Percentiles rank a stretch among this genome's conserved stretches.
Conservation (phyloP, 2,888 invertebrate species). For the Pammene fasciana region DNA sequence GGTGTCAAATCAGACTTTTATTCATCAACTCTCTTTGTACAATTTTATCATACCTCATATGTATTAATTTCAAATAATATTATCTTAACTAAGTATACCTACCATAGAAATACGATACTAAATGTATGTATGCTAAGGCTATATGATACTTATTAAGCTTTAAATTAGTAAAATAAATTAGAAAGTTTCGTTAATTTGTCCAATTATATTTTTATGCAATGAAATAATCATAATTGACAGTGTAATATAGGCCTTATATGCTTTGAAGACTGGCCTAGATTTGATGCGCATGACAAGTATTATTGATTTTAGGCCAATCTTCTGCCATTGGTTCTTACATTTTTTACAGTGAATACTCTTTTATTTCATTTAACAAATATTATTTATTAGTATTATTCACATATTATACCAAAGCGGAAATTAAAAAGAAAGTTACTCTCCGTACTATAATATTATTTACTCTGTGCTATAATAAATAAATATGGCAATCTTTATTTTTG, state of each 20-base stretch:
- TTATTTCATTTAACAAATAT: background rate
- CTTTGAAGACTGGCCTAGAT: constrained; percentile 68
- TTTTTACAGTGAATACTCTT: background rate
- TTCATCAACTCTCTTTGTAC: background rate
- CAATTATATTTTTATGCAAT: background rate
- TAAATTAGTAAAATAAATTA: background rate
- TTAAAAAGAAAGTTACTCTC: background rate
- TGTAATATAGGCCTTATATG: constrained; percentile 44
- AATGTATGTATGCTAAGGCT: no score
- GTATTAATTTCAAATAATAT: background rate
- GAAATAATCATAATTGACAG: constrained; percentile 20
- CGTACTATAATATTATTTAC: no score
- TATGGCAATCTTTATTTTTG: constrained; percentile 29
- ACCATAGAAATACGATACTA: no score
- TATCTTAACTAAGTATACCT: background rate
- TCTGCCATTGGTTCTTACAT: constrained; percentile 52
- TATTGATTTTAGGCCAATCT: constrained; percentile 71
- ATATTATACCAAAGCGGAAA: background rate
- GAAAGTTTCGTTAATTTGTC: background rate
- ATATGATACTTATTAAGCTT: background rate
- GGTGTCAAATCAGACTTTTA: background rate
- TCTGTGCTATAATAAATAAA: background rate
- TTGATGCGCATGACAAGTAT: constrained; percentile 76
- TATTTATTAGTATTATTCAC: background rate
- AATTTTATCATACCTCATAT: background rate